phyloP scores from a whole-genome alignment of 2,888 invertebrate genomes.

The Teinopalpus imperialis region DNA sequence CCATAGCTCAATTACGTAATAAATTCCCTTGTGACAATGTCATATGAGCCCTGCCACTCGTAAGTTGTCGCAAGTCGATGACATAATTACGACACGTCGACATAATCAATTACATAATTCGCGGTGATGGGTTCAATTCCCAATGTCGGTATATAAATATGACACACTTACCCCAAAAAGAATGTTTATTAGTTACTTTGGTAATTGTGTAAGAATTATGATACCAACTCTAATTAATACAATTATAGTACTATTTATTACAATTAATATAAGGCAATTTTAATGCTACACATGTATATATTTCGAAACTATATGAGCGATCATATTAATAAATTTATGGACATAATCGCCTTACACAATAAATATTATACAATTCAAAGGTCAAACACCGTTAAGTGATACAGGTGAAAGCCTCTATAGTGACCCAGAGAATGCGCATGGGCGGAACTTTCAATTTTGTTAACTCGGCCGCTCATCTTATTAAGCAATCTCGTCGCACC shows the following conservation, averaged over 20 bases:
- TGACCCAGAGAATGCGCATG: constrained; percentile 49
- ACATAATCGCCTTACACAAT: constrained; percentile 38
- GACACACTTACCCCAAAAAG: background rate
- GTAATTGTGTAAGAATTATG: too few species aligned
- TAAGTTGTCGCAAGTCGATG: constrained; percentile 31
- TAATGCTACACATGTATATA: too few species aligned
- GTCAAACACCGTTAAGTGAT: constrained; percentile 63
- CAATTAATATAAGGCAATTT: too few species aligned
- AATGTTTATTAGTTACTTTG: too few species aligned
- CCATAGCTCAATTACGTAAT: constrained; percentile 8
- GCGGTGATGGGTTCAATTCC: constrained; percentile 25
- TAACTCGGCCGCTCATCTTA: constrained; percentile 34
- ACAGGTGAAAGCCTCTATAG: constrained; percentile 57
- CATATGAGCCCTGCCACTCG: constrained; percentile 14
- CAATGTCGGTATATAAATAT: background rate
- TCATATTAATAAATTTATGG: constrained; percentile 32
- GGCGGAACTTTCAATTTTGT: constrained; percentile 65
- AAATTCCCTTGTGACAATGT: constrained; percentile 3
- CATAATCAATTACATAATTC: constrained; percentile 40
- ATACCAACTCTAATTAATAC: too few species aligned
- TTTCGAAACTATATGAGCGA: too few species aligned
- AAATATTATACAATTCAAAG: constrained; percentile 52
- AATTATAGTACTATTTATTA: too few species aligned
- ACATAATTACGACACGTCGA: constrained; percentile 51
- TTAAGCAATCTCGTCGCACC: constrained; percentile 35